Evolutionary conservation across 64 coral and sea anemone genomes (phyloP).

Genomic region (Orbicella faveolata): DNA sequence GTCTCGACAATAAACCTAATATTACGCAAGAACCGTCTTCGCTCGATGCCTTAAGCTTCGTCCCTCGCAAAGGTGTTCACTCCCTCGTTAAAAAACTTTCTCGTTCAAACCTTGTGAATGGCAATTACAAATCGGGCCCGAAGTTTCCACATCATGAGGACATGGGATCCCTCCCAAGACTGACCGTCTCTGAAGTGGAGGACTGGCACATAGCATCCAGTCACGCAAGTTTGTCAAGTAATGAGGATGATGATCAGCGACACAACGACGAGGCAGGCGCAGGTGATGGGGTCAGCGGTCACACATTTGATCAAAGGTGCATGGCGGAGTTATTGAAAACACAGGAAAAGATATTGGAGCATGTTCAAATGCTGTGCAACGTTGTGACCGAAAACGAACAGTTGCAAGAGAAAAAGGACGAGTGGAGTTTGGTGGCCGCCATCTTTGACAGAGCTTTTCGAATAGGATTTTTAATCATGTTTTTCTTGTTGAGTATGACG

Average conservation of each 20-base stretch:
- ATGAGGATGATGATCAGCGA: background rate
- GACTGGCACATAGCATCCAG: constrained; percentile 11
- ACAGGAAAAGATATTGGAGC: constrained; percentile 27
- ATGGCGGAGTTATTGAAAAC: constrained; percentile 5
- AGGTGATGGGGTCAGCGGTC: background rate
- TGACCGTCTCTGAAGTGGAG: background rate
- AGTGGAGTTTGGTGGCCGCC: constrained; percentile 60
- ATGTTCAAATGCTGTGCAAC: constrained; percentile 37
- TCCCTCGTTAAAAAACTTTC: constrained; percentile 35
- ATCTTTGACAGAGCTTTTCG: constrained; percentile 72
- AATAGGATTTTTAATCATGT: constrained; percentile 53
- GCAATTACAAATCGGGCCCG: background rate
- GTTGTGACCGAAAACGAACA: constrained; percentile 55
- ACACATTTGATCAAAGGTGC: background rate
- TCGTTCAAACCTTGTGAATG: constrained; percentile 43
- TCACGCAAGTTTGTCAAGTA: constrained; percentile 2
- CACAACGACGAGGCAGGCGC: background rate
- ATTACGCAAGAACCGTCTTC: background rate
- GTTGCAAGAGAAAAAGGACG: constrained; percentile 55
- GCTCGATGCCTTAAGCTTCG: background rate
- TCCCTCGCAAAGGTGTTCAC: background rate
- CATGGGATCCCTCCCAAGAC: no score
- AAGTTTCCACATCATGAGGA: background rate
- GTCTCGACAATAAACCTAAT: background rate
- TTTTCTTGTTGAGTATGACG: constrained; percentile 62